Conservation (phyloP, 2,888 invertebrate genomes). For the Xanthia togata region DNA sequence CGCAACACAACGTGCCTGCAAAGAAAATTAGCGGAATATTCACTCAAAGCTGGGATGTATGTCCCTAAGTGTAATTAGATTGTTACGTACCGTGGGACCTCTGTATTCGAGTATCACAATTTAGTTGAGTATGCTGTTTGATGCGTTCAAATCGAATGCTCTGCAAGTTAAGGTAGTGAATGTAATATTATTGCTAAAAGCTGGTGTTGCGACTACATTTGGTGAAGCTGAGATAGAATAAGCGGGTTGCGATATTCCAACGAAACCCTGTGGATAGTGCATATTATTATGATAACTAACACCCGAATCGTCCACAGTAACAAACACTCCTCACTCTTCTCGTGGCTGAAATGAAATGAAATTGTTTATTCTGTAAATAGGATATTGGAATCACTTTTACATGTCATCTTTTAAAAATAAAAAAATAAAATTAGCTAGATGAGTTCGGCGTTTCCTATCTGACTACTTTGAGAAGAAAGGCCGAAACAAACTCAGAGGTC, state of each 20-base stretch:
- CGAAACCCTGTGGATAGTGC: too few relatives aligned
- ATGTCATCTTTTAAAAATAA: too few relatives aligned
- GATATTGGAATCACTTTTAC: too few relatives aligned
- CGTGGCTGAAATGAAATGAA: too few relatives aligned
- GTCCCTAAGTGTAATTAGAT: constrained; percentile 6
- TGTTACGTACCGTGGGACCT: constrained; percentile 7
- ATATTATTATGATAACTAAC: background rate
- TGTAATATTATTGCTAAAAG: background rate
- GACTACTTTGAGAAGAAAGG: too few relatives aligned
- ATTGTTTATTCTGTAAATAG: too few relatives aligned
- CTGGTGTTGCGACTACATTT: constrained; percentile 4
- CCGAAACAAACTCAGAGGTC: too few relatives aligned
- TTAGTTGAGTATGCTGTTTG: constrained; percentile 41
- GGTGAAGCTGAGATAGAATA: background rate
- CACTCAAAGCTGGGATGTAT: constrained; percentile 33
- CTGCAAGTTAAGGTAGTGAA: background rate
- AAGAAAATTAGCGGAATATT: constrained; percentile 57
- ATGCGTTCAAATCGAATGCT: constrained; percentile 13
- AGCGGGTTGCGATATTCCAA: background rate
- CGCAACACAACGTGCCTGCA: constrained; percentile 25
- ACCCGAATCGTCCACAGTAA: background rate
- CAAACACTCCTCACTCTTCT: background rate
- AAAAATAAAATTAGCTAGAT: too few relatives aligned
- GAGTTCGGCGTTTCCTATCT: too few relatives aligned
- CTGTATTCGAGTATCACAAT: constrained; percentile 27